Evolutionary conservation across 2,888 invertebrate species (phyloP).

Genomic region (Notodonta dromedarius): DNA sequence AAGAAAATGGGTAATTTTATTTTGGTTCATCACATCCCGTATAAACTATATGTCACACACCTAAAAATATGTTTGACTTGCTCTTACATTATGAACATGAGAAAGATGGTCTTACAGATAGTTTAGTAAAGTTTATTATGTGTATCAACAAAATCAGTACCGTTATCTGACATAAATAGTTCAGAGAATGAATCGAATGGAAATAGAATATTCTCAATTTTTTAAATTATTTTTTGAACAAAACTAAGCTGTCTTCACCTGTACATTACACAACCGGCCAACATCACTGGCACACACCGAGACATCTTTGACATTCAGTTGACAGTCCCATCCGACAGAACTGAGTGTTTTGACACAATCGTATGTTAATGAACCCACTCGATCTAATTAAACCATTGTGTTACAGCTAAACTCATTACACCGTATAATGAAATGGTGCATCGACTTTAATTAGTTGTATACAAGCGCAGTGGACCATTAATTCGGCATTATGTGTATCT

Average conservation of each 20-base stretch:
- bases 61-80: too few relatives aligned
- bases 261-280: slow-evolving; percentile 52
- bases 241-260: slow-evolving; percentile 20
- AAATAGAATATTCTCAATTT: too few relatives aligned
- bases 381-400: slow-evolving; percentile 75
- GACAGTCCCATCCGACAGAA: slow-evolving; percentile 61
- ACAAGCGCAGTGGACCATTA: slow-evolving; percentile 18
- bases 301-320: slow-evolving; percentile 72
- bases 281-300: slow-evolving; percentile 43
- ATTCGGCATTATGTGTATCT: slow-evolving; percentile 23
- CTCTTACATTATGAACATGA: too few relatives aligned
- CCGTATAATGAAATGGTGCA: slow-evolving; percentile 47
- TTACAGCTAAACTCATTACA: slow-evolving; percentile 66
- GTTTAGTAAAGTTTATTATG: too few relatives aligned
- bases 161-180: too few relatives aligned
- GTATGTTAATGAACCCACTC: slow-evolving; percentile 66
- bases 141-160: too few relatives aligned
- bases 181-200: too few relatives aligned
- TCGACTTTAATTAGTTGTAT: slow-evolving; percentile 40
- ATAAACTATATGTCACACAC: too few relatives aligned
- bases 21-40: not conserved
- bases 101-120: too few relatives aligned
- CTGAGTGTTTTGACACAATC: slow-evolving; percentile 72
- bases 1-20: slow-evolving; percentile 27
- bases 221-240: too few relatives aligned